These are phyloP conservation scores for Pocillopora meandrina DNA, from an alignment of 92 coral and sea anemone species.

Conservation along the genomic window DNA sequence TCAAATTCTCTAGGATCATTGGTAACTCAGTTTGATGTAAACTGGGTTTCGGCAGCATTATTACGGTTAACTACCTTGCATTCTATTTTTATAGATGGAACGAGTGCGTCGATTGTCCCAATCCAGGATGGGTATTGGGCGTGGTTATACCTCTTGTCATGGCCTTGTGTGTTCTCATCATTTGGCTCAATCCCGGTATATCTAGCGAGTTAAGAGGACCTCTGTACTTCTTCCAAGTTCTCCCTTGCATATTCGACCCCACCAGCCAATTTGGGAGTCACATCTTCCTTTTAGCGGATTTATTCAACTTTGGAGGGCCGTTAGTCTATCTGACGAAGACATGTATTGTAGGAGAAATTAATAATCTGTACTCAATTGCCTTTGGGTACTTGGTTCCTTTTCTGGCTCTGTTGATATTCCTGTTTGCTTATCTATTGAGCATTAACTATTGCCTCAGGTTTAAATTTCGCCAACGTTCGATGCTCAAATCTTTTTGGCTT, in stretches of 20 bases:
- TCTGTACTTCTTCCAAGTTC: constrained; percentile 90
- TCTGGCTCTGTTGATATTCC: constrained; percentile 65
- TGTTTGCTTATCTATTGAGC: constrained; percentile 74
- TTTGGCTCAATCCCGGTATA: constrained; percentile 91
- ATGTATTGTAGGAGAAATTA: constrained; percentile 64
- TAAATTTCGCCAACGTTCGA: constrained; percentile 77
- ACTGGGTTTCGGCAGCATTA: neutral
- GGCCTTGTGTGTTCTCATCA: constrained; percentile 63
- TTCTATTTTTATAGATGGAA: constrained; percentile 14
- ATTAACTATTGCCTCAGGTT: constrained; percentile 61
- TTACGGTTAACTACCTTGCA: neutral
- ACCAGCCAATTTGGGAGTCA: constrained; percentile 55
- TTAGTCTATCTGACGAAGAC: constrained; percentile 71
- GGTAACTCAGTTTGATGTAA: neutral
- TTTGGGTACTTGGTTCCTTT: constrained; percentile 73
- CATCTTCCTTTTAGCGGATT: constrained; percentile 55
- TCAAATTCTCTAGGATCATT: no score
- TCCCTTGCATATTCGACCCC: constrained; percentile 80
- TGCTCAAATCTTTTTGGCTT: constrained; percentile 91
- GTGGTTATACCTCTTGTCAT: constrained; percentile 75
- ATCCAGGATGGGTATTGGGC: constrained; percentile 68
- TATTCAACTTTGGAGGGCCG: constrained; percentile 89
- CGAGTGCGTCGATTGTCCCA: constrained; percentile 64
- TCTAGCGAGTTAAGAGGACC: constrained; percentile 94
- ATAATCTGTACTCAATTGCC: constrained; percentile 66